Percentiles rank a stretch among this genome's conserved stretches.
Evolutionary conservation across 2,888 invertebrate genomes (phyloP).

Genomic region (Nezara viridula): DNA sequence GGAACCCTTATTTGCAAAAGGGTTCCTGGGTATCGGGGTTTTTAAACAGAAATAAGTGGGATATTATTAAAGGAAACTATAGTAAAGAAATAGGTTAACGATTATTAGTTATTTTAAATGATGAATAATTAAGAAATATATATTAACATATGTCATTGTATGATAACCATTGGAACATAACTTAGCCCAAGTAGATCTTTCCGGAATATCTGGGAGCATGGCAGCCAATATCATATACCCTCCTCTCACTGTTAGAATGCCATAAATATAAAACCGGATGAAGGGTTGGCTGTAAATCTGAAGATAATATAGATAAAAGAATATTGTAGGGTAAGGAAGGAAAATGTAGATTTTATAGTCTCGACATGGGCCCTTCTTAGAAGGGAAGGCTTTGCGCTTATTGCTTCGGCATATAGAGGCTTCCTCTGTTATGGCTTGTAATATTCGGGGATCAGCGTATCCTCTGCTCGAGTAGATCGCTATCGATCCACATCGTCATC

Average conservation of each 20-base stretch:
- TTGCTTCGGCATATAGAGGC: background rate
- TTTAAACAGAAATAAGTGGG: too few species aligned
- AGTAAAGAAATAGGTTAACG: too few species aligned
- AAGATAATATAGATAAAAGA: constrained; percentile 35
- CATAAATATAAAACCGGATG: constrained; percentile 26
- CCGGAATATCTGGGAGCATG: background rate
- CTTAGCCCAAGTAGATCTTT: background rate
- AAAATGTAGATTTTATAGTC: constrained; percentile 34
- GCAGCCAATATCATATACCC: background rate
- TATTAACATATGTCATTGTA: too few species aligned
- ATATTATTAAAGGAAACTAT: too few species aligned
- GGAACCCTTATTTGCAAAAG: too few species aligned
- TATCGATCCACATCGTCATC: background rate
- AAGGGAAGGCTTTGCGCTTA: background rate
- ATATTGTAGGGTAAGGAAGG: background rate
- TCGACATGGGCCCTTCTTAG: constrained; percentile 4
- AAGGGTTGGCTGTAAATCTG: constrained; percentile 40
- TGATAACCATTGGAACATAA: too few species aligned
- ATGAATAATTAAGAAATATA: too few species aligned
- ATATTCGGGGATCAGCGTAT: constrained; percentile 21
- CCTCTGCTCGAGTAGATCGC: background rate
- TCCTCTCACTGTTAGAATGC: background rate
- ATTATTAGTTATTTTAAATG: too few species aligned
- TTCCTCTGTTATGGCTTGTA: constrained; percentile 37
- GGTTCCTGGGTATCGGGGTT: too few species aligned